These are phyloP conservation scores for Xerus rutilus DNA, from an alignment of 2,797 vertebrate species.

Conservation along the genomic window DNA sequence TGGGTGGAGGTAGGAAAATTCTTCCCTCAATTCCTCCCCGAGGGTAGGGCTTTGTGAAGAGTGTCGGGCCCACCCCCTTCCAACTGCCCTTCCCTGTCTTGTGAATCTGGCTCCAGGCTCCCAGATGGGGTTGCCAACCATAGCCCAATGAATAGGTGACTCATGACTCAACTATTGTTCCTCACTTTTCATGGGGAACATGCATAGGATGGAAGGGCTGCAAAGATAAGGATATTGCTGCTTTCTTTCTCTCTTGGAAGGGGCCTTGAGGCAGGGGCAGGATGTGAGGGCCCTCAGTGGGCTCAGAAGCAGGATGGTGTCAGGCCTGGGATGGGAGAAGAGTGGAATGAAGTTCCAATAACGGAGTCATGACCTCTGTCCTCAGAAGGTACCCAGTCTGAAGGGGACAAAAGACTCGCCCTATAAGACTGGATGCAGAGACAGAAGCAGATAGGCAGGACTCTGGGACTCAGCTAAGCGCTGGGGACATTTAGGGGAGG, in stretches of 20 bases:
- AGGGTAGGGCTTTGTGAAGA: conserved; percentile 69
- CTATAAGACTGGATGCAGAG: neutral
- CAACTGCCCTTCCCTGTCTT: conserved; percentile 58
- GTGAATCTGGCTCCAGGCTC: conserved; percentile 53
- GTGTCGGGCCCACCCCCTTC: neutral
- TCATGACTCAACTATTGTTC: conserved; percentile 64
- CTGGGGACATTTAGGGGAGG: neutral
- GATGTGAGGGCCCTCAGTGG: neutral
- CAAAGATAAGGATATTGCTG: neutral
- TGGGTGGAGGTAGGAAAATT: conserved; percentile 65
- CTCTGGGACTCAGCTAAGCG: neutral
- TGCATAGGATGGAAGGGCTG: neutral
- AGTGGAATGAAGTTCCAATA: neutral
- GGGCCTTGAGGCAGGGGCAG: neutral
- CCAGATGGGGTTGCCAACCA: conserved; percentile 55
- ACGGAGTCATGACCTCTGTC: neutral
- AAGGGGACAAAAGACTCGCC: neutral
- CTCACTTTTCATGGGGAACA: conserved; percentile 25
- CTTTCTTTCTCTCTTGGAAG: neutral
- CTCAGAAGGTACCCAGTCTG: neutral
- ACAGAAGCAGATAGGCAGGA: neutral
- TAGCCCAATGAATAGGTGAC: conserved; percentile 69
- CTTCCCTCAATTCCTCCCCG: conserved; percentile 42
- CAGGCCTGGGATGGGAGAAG: neutral
- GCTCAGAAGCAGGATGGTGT: neutral